phyloP scores from a whole-genome alignment of 2,113 vertebrate genomes.

The Callospermophilus lateralis region DNA sequence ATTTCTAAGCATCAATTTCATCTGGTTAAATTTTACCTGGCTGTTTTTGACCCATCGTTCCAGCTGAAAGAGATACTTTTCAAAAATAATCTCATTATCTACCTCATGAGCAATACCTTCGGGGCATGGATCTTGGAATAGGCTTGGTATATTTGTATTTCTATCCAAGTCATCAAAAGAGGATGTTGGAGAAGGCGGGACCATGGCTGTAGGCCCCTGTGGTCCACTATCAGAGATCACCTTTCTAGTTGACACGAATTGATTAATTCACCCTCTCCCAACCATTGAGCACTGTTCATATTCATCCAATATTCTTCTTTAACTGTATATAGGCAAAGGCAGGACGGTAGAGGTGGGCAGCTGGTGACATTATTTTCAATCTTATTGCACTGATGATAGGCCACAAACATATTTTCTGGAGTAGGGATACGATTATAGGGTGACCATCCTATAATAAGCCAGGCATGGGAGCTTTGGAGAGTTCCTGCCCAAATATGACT shows the following conservation, averaged over 20 bases:
- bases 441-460: not conserved
- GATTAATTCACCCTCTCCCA: not conserved
- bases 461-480: not conserved
- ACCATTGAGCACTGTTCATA: not conserved
- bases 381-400: not conserved
- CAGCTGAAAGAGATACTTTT: not conserved
- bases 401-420: not conserved
- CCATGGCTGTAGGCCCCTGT: not conserved
- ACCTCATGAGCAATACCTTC: not conserved
- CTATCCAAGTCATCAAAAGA: not conserved
- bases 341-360: not conserved
- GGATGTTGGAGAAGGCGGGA: not conserved
- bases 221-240: not conserved
- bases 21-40: constrained; percentile 15
- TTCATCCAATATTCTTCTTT: not conserved
- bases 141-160: not conserved
- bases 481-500: not conserved
- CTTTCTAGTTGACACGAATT: not conserved
- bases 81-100: not conserved
- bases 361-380: not conserved
- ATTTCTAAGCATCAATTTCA: not conserved
- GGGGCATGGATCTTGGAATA: not conserved
- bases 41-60: not conserved
- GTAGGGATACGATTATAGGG: not conserved
- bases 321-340: not conserved